Conservation (phyloP, 2,888 invertebrate genomes). For the Sympetrum striolatum region DNA sequence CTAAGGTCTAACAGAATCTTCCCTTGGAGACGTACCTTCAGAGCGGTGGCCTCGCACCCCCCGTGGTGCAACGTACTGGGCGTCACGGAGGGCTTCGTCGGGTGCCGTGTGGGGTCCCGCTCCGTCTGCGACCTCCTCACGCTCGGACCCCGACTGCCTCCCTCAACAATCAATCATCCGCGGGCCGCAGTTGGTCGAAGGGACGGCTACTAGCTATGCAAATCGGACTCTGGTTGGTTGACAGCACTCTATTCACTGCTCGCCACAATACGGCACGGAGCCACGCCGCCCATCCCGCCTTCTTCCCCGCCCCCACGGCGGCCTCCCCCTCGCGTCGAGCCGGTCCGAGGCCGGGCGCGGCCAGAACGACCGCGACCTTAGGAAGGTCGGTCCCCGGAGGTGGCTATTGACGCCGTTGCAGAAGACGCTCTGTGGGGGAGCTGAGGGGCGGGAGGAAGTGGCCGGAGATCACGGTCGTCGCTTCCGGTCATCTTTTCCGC, state of each 20-base stretch:
- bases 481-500: not conserved
- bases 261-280: slow-evolving; percentile 22
- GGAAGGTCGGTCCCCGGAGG: not conserved
- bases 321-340: not conserved
- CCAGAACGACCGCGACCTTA: not conserved
- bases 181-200: slow-evolving; percentile 26
- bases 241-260: slow-evolving; percentile 25
- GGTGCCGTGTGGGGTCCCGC: not conserved
- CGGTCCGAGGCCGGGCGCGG: not conserved
- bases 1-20: not conserved
- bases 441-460: not conserved
- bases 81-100: not conserved
- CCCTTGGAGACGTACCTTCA: not conserved
- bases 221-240: slow-evolving; percentile 38
- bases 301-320: not conserved
- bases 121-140: not conserved
- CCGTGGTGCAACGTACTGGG: not conserved
- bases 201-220: slow-evolving; percentile 26
- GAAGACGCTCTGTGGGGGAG: not conserved
- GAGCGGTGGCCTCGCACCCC: not conserved
- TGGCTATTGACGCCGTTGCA: not conserved
- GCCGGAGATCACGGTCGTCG: not conserved
- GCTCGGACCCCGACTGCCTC: not conserved
- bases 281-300: not conserved
- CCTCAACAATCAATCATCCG: slow-evolving; percentile 17